Conservation (phyloP, 2,888 invertebrate genomes). For the Apotomis betuletana region DNA sequence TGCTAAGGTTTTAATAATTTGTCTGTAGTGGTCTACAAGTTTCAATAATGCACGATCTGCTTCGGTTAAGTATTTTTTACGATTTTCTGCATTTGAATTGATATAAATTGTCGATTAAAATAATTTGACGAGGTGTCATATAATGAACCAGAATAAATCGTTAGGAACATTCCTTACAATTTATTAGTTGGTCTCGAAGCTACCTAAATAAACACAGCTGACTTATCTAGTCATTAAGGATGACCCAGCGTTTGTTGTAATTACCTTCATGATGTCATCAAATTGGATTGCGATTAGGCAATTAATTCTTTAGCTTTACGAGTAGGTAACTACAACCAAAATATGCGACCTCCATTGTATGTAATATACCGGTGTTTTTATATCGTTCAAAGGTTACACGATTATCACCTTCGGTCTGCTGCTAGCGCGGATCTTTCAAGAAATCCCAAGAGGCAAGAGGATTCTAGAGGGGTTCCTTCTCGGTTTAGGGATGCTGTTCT, state of each 20-base stretch:
- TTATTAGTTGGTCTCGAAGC: conserved; percentile 16
- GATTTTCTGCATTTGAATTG: background rate
- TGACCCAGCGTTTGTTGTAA: conserved; percentile 23
- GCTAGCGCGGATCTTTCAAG: conserved; percentile 85
- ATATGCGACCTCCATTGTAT: conserved; percentile 8
- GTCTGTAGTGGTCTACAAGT: too few species aligned
- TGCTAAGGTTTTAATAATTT: too few species aligned
- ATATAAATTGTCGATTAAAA: too few species aligned
- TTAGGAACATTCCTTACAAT: conserved; percentile 12
- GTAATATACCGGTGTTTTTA: conserved; percentile 10
- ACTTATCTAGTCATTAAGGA: conserved; percentile 24
- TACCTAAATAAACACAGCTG: background rate
- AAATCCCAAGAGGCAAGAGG: conserved; percentile 85
- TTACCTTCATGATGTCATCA: conserved; percentile 24
- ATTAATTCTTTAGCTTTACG: conserved; percentile 14
- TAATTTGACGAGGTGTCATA: background rate
- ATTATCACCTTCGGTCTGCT: conserved; percentile 88
- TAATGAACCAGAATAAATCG: background rate
- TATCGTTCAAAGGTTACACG: conserved; percentile 80
- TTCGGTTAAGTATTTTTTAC: background rate
- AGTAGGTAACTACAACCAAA: background rate
- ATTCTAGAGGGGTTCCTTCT: conserved; percentile 87
- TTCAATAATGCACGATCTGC: too few species aligned
- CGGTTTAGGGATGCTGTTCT: conserved; percentile 88
- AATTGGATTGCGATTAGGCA: conserved; percentile 8